Conservation (phyloP, 2,797 vertebrate species). For the Sarcophilus harrisii region DNA sequence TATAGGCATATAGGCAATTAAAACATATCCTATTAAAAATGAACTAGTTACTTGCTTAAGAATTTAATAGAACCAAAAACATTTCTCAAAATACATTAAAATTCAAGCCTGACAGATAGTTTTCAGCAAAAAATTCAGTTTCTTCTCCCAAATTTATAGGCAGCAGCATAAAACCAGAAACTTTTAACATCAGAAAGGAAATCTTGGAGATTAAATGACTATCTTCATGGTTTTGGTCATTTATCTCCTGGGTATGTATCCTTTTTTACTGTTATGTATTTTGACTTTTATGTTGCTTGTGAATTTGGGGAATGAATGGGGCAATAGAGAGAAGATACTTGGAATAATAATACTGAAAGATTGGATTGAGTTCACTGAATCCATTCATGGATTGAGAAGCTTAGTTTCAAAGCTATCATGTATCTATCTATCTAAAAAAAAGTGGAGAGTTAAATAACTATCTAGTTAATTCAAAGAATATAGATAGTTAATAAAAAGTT, state of each 20-base stretch:
- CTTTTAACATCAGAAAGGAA: conserved; percentile 2
- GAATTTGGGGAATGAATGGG: not conserved
- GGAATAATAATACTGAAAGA: not conserved
- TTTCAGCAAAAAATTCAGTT: conserved; percentile 36
- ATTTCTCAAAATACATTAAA: conserved; percentile 31
- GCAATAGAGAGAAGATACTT: not conserved
- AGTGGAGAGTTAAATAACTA: not conserved
- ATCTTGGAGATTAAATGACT: not conserved
- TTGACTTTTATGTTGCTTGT: not conserved
- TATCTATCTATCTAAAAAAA: not conserved
- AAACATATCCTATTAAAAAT: conserved; percentile 52
- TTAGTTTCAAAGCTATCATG: not conserved
- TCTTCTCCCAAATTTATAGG: not conserved
- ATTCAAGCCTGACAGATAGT: conserved; percentile 14
- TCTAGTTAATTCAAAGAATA: not conserved
- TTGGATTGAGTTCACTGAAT: not conserved
- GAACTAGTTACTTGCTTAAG: conserved; percentile 41
- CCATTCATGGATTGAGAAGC: not conserved
- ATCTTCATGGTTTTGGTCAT: not conserved
- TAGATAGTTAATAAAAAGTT: too few relatives aligned
- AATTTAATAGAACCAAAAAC: conserved; percentile 56
- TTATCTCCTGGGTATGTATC: not conserved
- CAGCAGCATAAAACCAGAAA: conserved; percentile 28
- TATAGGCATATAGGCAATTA: conserved; percentile 29
- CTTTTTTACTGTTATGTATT: not conserved